Evolutionary conservation across 2,113 vertebrate genomes (phyloP), one percentile per base, ranked within the genome.

Genomic region (Progne subis): DNA sequence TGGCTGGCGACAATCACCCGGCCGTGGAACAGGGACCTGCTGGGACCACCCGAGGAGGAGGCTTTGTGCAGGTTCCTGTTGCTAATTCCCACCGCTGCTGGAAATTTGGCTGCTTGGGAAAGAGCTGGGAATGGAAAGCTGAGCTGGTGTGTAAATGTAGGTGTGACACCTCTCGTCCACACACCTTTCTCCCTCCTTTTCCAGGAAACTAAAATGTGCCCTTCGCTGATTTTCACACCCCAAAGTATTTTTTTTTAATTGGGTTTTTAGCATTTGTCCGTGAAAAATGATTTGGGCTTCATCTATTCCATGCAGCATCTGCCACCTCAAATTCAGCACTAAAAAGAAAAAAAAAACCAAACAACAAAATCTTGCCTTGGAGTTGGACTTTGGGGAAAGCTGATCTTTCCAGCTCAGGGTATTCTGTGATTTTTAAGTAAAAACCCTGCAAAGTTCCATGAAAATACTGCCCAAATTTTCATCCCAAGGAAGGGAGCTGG

Each of bases 21-120:
- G 6, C 14, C 39, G 24, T 3, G 28, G 75, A 88, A 15, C 63
- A 11, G 8, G 3, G 32, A 87, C 37, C 75, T 95, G 92, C 93
- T 78, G 75, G 84, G 93, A 95, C 95, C 94, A 94, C 93, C 92
- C 61, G 4, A 75, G 88, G 29, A 90, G 92, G 80, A 87, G 34
- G 34, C 44, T 82, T 67, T 28, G 55, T 25, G 55, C 20, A 55
- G 71, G 78, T 55, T 90, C 56, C 72, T 63, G 29, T 4, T 61
- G 71, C 68, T 31, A 2, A 57, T 94, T 63, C 50, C 55, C 78
- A 77, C n/a, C 39, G 1, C 16, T 25, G 59, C 69, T 90, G 83
- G 47, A 82, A 84, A 76, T 72, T 39, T 65, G 55, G 67, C 67
- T 39, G n/a, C 68, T 69, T 14, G 15, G 70, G 17, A 39, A 46